A percentile compares a stretch with the other conserved stretches of the same genome.
phyloP scores from a whole-genome alignment of 2,113 vertebrate genomes.

The Atractosteus spatula region DNA sequence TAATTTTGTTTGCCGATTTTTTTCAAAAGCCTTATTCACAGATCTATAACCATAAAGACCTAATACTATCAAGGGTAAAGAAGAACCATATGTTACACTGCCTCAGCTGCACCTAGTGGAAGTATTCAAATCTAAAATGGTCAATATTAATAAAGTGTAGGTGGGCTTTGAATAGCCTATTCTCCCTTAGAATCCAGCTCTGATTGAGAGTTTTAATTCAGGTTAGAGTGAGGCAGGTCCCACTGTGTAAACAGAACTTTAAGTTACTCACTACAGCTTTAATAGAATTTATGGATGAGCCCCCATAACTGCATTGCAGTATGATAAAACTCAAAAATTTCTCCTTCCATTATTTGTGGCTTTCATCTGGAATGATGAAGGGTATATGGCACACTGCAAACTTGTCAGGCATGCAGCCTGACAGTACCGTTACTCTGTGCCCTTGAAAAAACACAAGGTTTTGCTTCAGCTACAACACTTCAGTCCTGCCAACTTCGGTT shows the following conservation, averaged over 20 bases:
- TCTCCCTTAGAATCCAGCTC: slow-evolving; percentile 49
- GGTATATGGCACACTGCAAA: neutral
- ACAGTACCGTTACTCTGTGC: slow-evolving; percentile 21
- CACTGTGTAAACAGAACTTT: neutral
- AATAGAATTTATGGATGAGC: slow-evolving; percentile 23
- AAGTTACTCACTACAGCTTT: slow-evolving; percentile 41
- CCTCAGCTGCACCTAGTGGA: slow-evolving; percentile 61
- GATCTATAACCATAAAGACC: too few species aligned
- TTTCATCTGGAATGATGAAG: slow-evolving; percentile 17
- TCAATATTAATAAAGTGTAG: slow-evolving; percentile 64
- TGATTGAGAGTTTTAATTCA: neutral
- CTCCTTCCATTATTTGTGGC: slow-evolving; percentile 23
- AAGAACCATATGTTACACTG: too few species aligned
- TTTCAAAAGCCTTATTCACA: too few species aligned
- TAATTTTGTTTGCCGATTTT: too few species aligned
- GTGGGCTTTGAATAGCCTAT: slow-evolving; percentile 67
- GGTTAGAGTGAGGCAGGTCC: neutral
- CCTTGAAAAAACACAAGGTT: slow-evolving; percentile 12
- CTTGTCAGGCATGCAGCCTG: slow-evolving; percentile 33
- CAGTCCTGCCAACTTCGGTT: slow-evolving; percentile 4
- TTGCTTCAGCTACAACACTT: slow-evolving; percentile 21
- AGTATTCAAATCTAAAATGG: slow-evolving; percentile 65
- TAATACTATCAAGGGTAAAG: too few species aligned
- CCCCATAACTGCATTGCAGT: slow-evolving; percentile 44
- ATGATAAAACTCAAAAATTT: slow-evolving; percentile 20